These are phyloP conservation scores for Podarcis cretensis DNA, from an alignment of 2,113 vertebrate genomes.

Conservation along the genomic window DNA sequence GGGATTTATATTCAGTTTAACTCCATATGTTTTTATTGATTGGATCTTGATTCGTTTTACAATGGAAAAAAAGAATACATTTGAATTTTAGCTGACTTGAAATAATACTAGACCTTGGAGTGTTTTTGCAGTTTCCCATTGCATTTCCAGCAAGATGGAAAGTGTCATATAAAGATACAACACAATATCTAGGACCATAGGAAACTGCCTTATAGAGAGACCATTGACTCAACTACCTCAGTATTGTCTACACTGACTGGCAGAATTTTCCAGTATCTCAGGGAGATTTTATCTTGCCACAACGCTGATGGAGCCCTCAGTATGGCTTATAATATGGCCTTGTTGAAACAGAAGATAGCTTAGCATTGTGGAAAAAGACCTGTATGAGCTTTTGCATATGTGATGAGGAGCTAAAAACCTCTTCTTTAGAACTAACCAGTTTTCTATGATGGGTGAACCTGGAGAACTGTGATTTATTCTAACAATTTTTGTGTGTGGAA, in stretches of 20 bases:
- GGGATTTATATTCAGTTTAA: not conserved
- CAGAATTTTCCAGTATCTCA: too few relatives aligned
- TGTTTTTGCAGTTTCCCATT: not conserved
- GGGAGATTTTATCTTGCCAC: not conserved
- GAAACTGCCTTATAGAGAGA: too few relatives aligned
- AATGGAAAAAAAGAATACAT: not conserved
- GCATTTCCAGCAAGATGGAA: not conserved
- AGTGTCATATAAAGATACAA: not conserved
- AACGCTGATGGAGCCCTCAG: not conserved
- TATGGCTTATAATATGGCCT: not conserved
- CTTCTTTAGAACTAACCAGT: not conserved
- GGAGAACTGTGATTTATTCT: not conserved
- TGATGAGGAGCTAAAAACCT: not conserved
- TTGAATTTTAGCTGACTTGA: not conserved
- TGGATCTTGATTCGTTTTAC: not conserved
- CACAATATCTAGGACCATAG: not conserved
- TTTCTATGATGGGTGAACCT: not conserved
- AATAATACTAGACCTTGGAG: not conserved
- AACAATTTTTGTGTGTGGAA: not conserved
- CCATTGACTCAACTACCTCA: too few relatives aligned
- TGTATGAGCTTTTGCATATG: not conserved
- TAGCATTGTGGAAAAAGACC: too few relatives aligned
- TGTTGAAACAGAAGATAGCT: not conserved
- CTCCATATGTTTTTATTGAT: not conserved
- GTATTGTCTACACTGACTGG: too few relatives aligned